Base-by-base conservation (phyloP, 2,113 vertebrate genomes). In the Mus pahari region DNA sequence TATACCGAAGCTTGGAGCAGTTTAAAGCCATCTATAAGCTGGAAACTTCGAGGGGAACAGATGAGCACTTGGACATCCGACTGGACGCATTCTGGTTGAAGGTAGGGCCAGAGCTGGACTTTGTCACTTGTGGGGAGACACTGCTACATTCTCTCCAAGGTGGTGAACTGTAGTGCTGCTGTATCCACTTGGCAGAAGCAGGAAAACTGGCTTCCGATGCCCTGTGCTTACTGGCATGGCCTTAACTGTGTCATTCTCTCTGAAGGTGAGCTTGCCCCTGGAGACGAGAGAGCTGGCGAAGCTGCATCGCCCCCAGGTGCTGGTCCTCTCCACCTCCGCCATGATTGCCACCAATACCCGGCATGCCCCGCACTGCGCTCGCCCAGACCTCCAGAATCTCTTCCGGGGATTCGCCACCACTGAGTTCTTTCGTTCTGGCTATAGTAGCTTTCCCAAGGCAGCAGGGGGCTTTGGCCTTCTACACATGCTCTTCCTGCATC, bases 1-100 rank as follows among this genome's bases (percentile, higher is more conserved):
- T 99, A 70, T 99, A 99, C 74, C 99, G 98, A 87, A 99, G 99
- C 39, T 97, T 99, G 97, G 99, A 99, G 96, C 99, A 99, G 97
- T 99, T 99, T 97, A 99, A 99, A 98, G 99, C 99, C 74, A 99
- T 99, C 97, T 99, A 99, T 98, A 99, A 99, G 94, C 97, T 99
- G 97, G 99, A 99, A 96, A 99, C 99, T 97, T 99, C 99, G 0
- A 98, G 98, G 96, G 99, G 99, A 95, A 98, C 82, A 2, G 99
- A 99, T 28, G 99, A 99, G 96, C 99, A 99, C 1, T 91, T 99
- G 70, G 99, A 99, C 93, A 97, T 99, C 14, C 98, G 99, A 19
- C 86, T 99, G 97, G 99, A 99, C 79, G 99, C 99, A 89, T 98
- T 99, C 92, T 98, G 98, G 39, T 98, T 99, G 36, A 99, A 99